These are phyloP conservation scores for Thalpophila matura DNA, from an alignment of 2,888 invertebrate genomes.

Conservation along the genomic window DNA sequence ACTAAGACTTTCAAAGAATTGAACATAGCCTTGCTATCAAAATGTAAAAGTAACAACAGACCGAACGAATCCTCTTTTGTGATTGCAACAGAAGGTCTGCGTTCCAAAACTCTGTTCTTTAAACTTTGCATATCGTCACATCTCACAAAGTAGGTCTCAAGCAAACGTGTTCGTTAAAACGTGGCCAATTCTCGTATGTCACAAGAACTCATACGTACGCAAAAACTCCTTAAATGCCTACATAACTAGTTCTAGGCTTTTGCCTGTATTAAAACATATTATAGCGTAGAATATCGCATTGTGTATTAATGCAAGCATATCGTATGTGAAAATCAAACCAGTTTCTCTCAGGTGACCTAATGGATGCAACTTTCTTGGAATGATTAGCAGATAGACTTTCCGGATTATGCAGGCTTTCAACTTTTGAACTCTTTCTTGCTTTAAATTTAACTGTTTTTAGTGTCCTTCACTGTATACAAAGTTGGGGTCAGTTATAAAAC, in stretches of 20 bases:
- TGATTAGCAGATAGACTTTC: slow-evolving; percentile 13
- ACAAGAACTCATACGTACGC: slow-evolving; percentile 27
- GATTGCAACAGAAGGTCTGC: slow-evolving; percentile 39
- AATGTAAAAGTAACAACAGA: slow-evolving; percentile 43
- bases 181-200: slow-evolving; percentile 43
- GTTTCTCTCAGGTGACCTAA: slow-evolving; percentile 44
- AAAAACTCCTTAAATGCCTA: slow-evolving; percentile 39
- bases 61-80: slow-evolving; percentile 32
- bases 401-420: slow-evolving; percentile 37
- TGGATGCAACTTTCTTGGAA: slow-evolving; percentile 49
- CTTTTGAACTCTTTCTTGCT: slow-evolving; percentile 9
- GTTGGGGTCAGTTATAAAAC: slow-evolving; percentile 23
- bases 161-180: slow-evolving; percentile 32
- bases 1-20: slow-evolving; percentile 29
- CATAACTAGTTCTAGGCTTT: slow-evolving; percentile 14
- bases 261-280: slow-evolving; percentile 10
- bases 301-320: slow-evolving; percentile 39
- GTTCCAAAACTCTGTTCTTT: slow-evolving; percentile 21
- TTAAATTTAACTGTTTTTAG: neutral
- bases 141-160: slow-evolving; percentile 45
- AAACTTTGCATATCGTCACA: slow-evolving; percentile 47
- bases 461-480: slow-evolving; percentile 1
- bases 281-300: slow-evolving; percentile 33
- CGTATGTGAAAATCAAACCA: slow-evolving; percentile 50
- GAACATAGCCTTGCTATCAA: slow-evolving; percentile 39